Evolutionary conservation across 2,888 invertebrate genomes (phyloP), one percentile per base, ranked within the genome.

Genomic region (Cryptus armator): DNA sequence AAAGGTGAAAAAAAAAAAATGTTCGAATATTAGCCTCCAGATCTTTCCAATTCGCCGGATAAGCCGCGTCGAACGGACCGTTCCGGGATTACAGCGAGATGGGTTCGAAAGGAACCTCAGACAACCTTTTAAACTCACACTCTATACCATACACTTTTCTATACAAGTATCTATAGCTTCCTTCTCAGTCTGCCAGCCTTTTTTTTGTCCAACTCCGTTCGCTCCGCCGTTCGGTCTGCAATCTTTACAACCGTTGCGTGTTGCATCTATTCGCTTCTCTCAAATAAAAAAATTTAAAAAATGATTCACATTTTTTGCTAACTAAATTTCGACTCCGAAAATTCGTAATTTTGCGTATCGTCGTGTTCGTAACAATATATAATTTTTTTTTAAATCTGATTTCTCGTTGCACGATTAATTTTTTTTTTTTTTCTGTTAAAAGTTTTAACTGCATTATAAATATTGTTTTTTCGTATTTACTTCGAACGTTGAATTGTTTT

Each of bases 81-180:
- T 68, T 81, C 68, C 59, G 56, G 67, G 84, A 84, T 84, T 84
- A 84, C 74, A 77, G 77, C n/a, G 77, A 77, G 68, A 62, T 81
- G 62, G 81, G 64, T 74, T 77, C 77, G 72, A 64, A 72, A 68
- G 72, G 68, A 77, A 75, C 62, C 78, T 19, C 62, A 44, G 66
- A 76, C 70, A 79, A 80, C 62, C 72, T 68, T 78, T 83, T 67
- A 68, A 74, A 74, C 83, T 70, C 9, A 51, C 77, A 19, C 62
- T 70, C 43, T 29, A 3, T 74, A 74, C 29, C 16, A 9, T 24
- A 10, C 12, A 74, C 24, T 59, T 71, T 62, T 51, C 62, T 64
- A 43, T 70, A 70, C 78, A 62, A 59, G 12, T 53, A 56, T 44
- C 43, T 71, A 43, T 24, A 19, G 66, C 16, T 24, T 3, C 19